Evolutionary conservation across 2,113 vertebrate genomes (phyloP), one percentile per base, ranked within the genome.

Genomic region (Hippocampus mohnikei): DNA sequence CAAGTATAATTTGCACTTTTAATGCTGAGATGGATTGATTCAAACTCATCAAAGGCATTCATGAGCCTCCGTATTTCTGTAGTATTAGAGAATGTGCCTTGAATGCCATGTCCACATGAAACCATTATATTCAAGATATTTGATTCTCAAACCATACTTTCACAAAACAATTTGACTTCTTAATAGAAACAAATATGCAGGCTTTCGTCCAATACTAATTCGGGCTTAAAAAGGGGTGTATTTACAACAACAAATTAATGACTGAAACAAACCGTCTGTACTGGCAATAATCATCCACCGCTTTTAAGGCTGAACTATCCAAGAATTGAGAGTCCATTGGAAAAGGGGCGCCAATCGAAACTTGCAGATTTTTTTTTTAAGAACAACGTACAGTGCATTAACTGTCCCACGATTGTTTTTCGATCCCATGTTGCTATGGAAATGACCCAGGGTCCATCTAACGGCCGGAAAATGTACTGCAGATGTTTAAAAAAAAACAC

Each of bases 251-350:
- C 27, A 8, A 20, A 33, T 9, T 3, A 37, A 33, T 10, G 15
- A 16, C 3, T 12, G 6, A 16, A 56, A 70, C 85, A 67, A 88
- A 97, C 96, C 95, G 93, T 66, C 74, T 92, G 81, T 97, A 96
- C 77, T 95, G 94, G 78, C 91, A 63, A 85, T 95, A 97, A 5
- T 94, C 92, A 25, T 95, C 92, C 56, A 95, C 81, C 0, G 94
- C 90, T 62, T 79, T 79, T 13, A 85, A 77, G 59, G 91, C 88
- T 8, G 82, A 78, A 37, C 71, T 70, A 56, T 83, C 65, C 0
- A 87, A 42, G 6, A 9, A 2, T 64, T 84, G 69, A 40, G 7
- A 74, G 21, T 90, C 85, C 90, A 92, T 92, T 64, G 9, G 23
- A 8, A 27, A 48, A 25, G 7, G 1, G 13, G 6, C 8, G 1